Evolutionary conservation across 2,797 vertebrate species (phyloP).

Genomic region (Micrastur ruficollis): DNA sequence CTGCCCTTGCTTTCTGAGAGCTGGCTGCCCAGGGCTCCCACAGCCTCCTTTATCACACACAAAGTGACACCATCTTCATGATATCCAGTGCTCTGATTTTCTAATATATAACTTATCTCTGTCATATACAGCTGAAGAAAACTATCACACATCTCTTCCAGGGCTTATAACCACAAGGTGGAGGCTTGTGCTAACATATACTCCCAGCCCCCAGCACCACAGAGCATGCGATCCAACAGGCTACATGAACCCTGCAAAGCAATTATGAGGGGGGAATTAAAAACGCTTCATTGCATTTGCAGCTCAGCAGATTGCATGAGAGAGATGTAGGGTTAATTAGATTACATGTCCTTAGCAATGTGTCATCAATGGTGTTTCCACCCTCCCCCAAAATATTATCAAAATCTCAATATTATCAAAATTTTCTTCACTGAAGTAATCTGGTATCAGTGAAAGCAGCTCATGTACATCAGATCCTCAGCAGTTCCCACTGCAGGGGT

Average conservation of each 20-base stretch:
- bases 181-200: background rate
- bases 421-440: background rate
- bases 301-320: background rate
- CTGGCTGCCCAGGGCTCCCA: background rate
- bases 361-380: no score
- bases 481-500: background rate
- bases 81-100: background rate
- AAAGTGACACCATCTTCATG: background rate
- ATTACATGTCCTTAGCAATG: background rate
- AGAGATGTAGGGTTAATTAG: background rate
- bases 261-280: background rate
- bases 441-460: background rate
- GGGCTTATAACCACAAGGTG: background rate
- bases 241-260: background rate
- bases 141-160: background rate
- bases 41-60: background rate
- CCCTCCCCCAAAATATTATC: background rate
- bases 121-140: background rate
- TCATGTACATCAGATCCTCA: background rate
- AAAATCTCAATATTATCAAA: background rate
- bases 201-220: background rate
- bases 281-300: background rate
- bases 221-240: background rate
- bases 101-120: background rate
- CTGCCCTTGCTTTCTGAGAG: background rate